Base-by-base conservation (phyloP, 1,140 invertebrate genomes). In the Brachionus angularis region DNA sequence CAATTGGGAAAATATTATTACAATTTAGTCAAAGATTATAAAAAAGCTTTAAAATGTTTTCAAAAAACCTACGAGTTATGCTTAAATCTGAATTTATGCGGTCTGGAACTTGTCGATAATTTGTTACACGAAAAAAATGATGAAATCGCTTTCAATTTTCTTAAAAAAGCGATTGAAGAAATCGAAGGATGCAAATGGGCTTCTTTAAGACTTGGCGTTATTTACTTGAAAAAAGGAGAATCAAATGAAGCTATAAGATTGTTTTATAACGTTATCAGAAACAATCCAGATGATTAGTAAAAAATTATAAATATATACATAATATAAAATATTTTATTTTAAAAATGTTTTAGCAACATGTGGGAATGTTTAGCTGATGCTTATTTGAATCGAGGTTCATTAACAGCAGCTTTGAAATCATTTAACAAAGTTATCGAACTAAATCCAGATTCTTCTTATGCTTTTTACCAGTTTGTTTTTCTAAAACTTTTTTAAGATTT, bases 361-460 rank as follows among this genome's bases (percentile, higher is more conserved):
- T 67, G 62, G 62, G 62, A 67, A 23, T 67, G 62, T 47, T 67
- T 67, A 18, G 62, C 62, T 23, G 62, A 67, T 29, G 62, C 62
- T 21, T 67, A 67, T 67, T 67, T 67, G 16, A 50, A 46, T 34
- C 14, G 62, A 18, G 62, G 62, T 18, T 47, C 42, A 10, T 25
- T 67, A 23, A 67, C 62, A 46, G 62, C 62, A 46, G 42, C 62
- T 67, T 42, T 67, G 2, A 67, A 67, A 21, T 67, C 62, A 33
- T 67, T 67, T 18, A 67, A 50, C 16, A 67, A 67, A 67, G 62
- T 50, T 16, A 50, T 67, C 14, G 62, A 67, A 36, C 23, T 67
- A 29, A 67, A 67, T 33, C 47, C 62, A n/a, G 62, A 67, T 8
- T 67, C 62, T 12, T 47, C 42, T 27, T 67, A 67, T 67, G 62